A percentile compares a stretch with the other conserved stretches of the same genome.
These are phyloP conservation scores for Cryptosula pallasiana DNA, from an alignment of 2,888 invertebrate genomes.

Conservation along the genomic window DNA sequence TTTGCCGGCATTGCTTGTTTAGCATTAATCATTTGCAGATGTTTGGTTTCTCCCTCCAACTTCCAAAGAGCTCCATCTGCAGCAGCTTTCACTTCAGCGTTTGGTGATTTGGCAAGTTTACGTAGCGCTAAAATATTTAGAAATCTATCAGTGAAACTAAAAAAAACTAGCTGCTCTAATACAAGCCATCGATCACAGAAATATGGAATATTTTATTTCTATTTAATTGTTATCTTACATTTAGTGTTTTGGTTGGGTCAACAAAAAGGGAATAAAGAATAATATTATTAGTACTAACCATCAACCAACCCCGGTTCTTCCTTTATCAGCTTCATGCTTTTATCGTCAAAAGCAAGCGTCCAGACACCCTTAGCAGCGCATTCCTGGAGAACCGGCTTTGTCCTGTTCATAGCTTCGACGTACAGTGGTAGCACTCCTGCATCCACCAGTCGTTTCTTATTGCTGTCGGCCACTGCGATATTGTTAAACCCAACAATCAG, in stretches of 20 bases:
- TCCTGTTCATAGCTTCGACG: not conserved
- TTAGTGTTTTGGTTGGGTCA: too few species aligned
- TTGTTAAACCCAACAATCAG: constrained; percentile 11
- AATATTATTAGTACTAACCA: too few species aligned
- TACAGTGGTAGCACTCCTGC: constrained; percentile 16
- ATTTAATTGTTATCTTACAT: too few species aligned
- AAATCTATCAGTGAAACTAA: too few species aligned
- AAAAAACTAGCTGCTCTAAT: too few species aligned
- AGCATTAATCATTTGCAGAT: not conserved
- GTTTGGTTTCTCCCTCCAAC: constrained; percentile 16
- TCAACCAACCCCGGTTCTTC: not conserved
- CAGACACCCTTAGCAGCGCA: constrained; percentile 21
- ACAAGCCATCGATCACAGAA: too few species aligned
- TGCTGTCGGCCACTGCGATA: constrained; percentile 11
- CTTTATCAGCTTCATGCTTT: constrained; percentile 2
- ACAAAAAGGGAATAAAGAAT: too few species aligned
- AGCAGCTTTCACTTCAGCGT: not conserved
- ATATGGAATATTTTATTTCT: too few species aligned
- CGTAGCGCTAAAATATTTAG: not conserved
- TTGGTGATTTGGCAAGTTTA: not conserved
- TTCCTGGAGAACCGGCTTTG: not conserved
- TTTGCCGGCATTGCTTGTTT: not conserved
- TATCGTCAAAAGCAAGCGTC: constrained; percentile 22
- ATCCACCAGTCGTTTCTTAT: constrained; percentile 3
- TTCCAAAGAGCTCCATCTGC: constrained; percentile 24